Conservation (phyloP, 2,888 invertebrate genomes). For the Protonemura montana region DNA sequence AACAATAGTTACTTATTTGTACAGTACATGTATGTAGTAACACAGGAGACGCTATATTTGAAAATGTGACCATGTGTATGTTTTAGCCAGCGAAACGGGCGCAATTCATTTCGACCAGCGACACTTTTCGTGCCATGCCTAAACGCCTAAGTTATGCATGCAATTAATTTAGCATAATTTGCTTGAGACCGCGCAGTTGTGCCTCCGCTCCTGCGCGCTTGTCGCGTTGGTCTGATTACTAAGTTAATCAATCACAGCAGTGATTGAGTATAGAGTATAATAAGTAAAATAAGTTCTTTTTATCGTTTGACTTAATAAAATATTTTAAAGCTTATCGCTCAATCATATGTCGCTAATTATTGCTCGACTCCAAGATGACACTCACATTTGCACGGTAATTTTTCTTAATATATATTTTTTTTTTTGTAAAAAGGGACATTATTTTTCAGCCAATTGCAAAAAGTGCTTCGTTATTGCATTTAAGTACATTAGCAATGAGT, state of each 20-base stretch:
- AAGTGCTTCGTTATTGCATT: too few species aligned
- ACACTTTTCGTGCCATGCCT: neutral
- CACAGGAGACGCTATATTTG: neutral
- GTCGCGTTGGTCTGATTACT: neutral
- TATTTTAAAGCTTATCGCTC: too few species aligned
- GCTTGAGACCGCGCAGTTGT: neutral
- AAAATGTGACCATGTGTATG: neutral
- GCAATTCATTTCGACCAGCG: neutral
- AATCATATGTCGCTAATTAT: too few species aligned
- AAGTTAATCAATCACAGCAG: neutral
- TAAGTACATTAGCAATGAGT: neutral
- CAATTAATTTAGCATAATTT: constrained; percentile 7
- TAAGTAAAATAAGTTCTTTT: too few species aligned
- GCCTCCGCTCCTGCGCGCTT: too few species aligned
- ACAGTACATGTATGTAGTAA: neutral
- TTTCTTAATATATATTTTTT: too few species aligned
- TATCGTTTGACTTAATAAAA: too few species aligned
- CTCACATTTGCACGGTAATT: too few species aligned
- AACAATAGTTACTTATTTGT: neutral
- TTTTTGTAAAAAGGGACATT: too few species aligned
- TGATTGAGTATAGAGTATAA: neutral
- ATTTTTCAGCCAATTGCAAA: too few species aligned
- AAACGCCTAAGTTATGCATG: neutral
- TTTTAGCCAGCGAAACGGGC: neutral
- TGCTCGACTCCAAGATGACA: too few species aligned